Percentiles rank a stretch among this genome's conserved stretches.
Conservation (phyloP, 2,113 vertebrate genomes). For the Regulus satrapa region DNA sequence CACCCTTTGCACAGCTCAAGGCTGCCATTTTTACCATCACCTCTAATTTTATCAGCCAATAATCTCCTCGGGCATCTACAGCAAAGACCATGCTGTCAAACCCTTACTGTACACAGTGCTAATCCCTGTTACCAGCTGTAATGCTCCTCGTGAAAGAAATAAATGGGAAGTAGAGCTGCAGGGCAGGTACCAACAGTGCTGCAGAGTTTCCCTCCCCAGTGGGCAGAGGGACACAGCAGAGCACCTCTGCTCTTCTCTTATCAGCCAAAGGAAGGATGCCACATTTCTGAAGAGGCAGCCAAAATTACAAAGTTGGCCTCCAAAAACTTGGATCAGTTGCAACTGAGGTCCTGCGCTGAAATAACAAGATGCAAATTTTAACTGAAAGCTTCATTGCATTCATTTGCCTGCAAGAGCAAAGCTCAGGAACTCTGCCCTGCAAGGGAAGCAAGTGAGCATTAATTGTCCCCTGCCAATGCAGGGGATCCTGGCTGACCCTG, state of each 20-base stretch:
- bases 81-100: neutral
- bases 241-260: neutral
- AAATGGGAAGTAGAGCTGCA: neutral
- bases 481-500: neutral
- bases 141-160: neutral
- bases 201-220: neutral
- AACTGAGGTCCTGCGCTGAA: neutral
- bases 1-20: neutral
- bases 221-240: neutral
- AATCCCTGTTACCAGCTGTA: neutral
- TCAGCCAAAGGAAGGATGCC: neutral
- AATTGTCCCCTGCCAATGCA: neutral
- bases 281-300: neutral
- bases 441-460: slow-evolving; percentile 13
- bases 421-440: slow-evolving; percentile 36
- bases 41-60: slow-evolving; percentile 16
- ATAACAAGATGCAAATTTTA: neutral
- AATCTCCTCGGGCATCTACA: neutral
- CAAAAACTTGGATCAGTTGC: neutral
- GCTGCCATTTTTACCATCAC: slow-evolving; percentile 4
- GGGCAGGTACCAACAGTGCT: neutral
- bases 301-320: neutral
- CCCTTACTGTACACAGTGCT: neutral
- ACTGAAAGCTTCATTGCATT: neutral
- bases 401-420: neutral